Evolutionary conservation across 2,888 invertebrate genomes (phyloP).

Genomic region (Folsomia candida): DNA sequence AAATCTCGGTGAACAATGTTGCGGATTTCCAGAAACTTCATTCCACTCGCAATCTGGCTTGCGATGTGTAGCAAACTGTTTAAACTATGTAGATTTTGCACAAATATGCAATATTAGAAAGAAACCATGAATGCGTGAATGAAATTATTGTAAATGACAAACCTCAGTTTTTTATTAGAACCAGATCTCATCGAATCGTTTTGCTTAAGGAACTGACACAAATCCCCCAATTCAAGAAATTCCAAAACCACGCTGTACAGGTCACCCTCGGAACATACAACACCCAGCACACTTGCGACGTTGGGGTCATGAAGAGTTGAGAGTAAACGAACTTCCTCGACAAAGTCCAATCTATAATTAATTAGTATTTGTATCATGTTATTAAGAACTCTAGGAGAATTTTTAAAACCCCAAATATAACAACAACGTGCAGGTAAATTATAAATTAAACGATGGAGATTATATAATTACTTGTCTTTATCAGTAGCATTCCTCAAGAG

Average conservation of each 20-base stretch:
- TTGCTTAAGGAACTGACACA: constrained; percentile 66
- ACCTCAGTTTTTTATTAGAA: constrained; percentile 50
- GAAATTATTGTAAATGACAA: constrained; percentile 13
- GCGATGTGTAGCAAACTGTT: constrained; percentile 74
- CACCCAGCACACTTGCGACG: constrained; percentile 76
- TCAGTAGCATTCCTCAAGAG: constrained; percentile 73
- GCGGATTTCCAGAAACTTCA: constrained; percentile 82
- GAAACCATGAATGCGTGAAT: not conserved
- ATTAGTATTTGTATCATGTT: too few species aligned
- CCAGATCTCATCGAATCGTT: constrained; percentile 53
- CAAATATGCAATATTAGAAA: not conserved
- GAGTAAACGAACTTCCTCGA: constrained; percentile 78
- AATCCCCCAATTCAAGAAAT: constrained; percentile 81
- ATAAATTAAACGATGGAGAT: too few species aligned
- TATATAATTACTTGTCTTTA: constrained; percentile 68
- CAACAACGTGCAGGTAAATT: too few species aligned
- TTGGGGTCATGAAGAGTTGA: constrained; percentile 80
- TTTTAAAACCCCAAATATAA: too few species aligned
- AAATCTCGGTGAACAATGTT: constrained; percentile 89
- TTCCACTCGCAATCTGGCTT: constrained; percentile 81
- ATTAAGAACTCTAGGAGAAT: too few species aligned
- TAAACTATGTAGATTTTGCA: constrained; percentile 26
- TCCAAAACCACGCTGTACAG: constrained; percentile 84
- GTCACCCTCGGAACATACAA: constrained; percentile 75
- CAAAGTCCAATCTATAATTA: constrained; percentile 76